Percentiles rank a stretch among this genome's conserved stretches.
phyloP scores from a whole-genome alignment of 2,797 vertebrate species.

The Halcyon leucocephala region DNA sequence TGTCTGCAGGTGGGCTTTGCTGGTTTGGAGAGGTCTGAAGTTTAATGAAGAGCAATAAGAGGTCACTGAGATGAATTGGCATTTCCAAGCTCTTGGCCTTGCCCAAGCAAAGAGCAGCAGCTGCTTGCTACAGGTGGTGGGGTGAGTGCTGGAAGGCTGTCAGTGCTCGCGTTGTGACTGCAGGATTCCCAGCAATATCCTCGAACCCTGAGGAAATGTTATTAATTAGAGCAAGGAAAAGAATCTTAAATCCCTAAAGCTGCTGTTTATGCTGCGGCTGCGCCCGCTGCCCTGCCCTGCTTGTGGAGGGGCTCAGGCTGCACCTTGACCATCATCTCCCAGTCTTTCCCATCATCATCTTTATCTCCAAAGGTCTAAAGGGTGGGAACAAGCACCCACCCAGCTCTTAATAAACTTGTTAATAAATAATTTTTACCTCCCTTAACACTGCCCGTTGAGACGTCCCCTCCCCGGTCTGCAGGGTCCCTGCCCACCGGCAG shows the following conservation, averaged over 20 bases:
- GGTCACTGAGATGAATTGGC: not conserved
- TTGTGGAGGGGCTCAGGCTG: not conserved
- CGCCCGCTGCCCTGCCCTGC: accelerated
- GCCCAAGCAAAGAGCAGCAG: not conserved
- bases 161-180: not conserved
- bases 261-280: not conserved
- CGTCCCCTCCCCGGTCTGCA: accelerated
- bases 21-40: not conserved
- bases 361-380: not conserved
- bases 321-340: accelerated
- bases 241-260: not conserved
- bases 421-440: not conserved
- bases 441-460: not conserved
- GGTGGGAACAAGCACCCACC: not conserved
- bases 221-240: not conserved
- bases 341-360: not conserved
- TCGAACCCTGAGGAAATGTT: not conserved
- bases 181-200: not conserved
- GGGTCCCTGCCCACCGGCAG: not conserved
- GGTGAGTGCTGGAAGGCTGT: not conserved
- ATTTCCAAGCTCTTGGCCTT: not conserved
- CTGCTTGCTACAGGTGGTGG: not conserved
- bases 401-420: not conserved
- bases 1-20: not conserved
- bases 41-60: not conserved